phyloP scores from a whole-genome alignment of 2,888 invertebrate species.

The Oegoconia quadripuncta region DNA sequence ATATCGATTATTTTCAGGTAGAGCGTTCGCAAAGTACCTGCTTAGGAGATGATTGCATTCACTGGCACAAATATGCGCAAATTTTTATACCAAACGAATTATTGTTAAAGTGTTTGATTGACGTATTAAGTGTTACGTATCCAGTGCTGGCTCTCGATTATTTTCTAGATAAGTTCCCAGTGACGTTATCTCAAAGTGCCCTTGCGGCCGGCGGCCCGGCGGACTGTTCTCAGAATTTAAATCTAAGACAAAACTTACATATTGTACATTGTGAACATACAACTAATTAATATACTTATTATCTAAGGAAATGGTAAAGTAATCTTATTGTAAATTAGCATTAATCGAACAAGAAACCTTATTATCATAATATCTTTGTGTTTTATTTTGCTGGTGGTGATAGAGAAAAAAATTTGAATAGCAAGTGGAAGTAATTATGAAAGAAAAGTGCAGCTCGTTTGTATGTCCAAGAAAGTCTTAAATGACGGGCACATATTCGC shows the following conservation, averaged over 20 bases:
- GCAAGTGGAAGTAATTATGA: too few species aligned
- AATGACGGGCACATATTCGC: too few species aligned
- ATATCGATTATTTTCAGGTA: too few species aligned
- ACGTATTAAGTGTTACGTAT: background rate
- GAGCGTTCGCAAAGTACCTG: too few species aligned
- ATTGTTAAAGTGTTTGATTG: background rate
- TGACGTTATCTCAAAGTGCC: constrained; percentile 68
- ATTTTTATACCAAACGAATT: constrained; percentile 5
- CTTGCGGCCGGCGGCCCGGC: constrained; percentile 71
- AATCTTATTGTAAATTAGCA: constrained; percentile 78
- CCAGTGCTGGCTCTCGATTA: constrained; percentile 1
- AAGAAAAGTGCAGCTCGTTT: too few species aligned
- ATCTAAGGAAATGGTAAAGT: constrained; percentile 64
- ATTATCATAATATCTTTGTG: constrained; percentile 72
- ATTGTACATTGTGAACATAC: constrained; percentile 79
- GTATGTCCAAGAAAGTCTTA: too few species aligned
- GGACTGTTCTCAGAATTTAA: constrained; percentile 70
- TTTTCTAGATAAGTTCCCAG: constrained; percentile 27
- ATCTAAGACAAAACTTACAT: constrained; percentile 64
- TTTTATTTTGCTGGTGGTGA: constrained; percentile 50
- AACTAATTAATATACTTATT: constrained; percentile 66
- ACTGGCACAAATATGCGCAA: background rate
- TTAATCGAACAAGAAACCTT: constrained; percentile 78
- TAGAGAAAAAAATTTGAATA: background rate
- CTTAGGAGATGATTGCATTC: background rate